A percentile compares a stretch with the other conserved stretches of the same genome.
Conservation (phyloP, 2,888 invertebrate genomes). For the Zygaena filipendulae region DNA sequence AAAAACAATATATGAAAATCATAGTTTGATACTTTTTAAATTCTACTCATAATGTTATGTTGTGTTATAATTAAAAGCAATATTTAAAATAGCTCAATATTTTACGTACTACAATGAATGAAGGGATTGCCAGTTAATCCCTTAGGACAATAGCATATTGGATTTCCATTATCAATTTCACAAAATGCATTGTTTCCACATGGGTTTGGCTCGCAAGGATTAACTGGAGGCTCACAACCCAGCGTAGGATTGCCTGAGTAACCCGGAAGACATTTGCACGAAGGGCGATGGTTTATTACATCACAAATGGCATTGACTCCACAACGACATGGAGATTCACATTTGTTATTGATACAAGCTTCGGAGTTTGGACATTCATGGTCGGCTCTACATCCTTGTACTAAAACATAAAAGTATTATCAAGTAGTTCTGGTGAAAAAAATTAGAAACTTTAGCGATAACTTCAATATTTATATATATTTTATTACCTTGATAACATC, state of each 20-base stretch:
- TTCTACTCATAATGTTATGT: not conserved
- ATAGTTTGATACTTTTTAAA: conserved; percentile 3
- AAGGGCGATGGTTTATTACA: conserved; percentile 80
- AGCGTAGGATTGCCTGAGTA: conserved; percentile 81
- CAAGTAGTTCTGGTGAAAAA: too few relatives aligned
- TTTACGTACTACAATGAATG: conserved; percentile 87
- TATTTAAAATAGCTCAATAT: conserved; percentile 3
- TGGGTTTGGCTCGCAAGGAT: conserved; percentile 87
- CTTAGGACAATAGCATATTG: conserved; percentile 90
- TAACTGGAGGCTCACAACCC: conserved; percentile 77
- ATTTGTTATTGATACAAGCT: conserved; percentile 82
- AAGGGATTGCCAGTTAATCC: conserved; percentile 93
- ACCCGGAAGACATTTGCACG: conserved; percentile 85
- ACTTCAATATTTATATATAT: not conserved
- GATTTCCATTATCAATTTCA: conserved; percentile 85
- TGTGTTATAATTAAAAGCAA: too few relatives aligned
- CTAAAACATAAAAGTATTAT: conserved; percentile 30
- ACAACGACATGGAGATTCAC: conserved; percentile 81
- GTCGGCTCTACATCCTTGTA: conserved; percentile 77
- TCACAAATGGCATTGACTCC: conserved; percentile 85
- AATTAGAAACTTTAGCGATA: conserved; percentile 3
- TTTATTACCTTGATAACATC: conserved; percentile 71
- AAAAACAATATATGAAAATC: conserved; percentile 25
- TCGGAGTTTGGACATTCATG: conserved; percentile 78
- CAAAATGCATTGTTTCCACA: conserved; percentile 88